Base-by-base conservation (phyloP, 2,888 invertebrate species). In the Scaptomyza polygonia region DNA sequence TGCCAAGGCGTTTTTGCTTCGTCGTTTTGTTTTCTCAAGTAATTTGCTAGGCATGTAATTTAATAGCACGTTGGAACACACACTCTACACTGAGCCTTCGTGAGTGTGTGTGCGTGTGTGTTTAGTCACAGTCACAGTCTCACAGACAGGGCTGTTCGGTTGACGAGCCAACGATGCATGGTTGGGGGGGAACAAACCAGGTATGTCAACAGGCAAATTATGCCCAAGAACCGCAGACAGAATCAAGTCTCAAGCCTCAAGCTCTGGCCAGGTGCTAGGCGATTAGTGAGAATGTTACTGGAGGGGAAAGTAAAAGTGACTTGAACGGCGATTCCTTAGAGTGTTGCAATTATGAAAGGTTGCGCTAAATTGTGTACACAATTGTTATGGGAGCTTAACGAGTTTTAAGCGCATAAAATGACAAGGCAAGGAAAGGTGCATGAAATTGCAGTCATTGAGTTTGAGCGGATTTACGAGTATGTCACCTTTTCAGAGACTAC, bases 131-230 rank as follows among this genome's bases (percentile, higher is more conserved):
- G 49, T 36, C 49, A 49, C 49, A 49, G 78, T 67, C 63, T 49
- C 49, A 34, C 34, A 36, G 78, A 67, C 67, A 54, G 70, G 5
- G 34, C 5, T n/a, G 43, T 54, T 67, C 73, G 78, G 82, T 82
- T 80, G 80, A 82, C 81, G 76, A 70, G 78, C 79, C 78, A n/a
- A n/a, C n/a, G n/a, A n/a, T n/a, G n/a, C 80, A 77, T 80, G 79
- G 36, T 3, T 4, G 9, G 3, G 16, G 4, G 9, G 9, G 8
- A 5, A 30, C 74, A 70, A 66, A 21, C 51, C 65, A 58, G 72
- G 64, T 71, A 77, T 76, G 81, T 82, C 81, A 84, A 81, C 81
- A 77, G 81, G 84, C 77, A 79, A 81, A 76, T 84, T 81, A 77
- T 63, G 81, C 80, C 83, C 71, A 61, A 57, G 73, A 65, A 73